Evolutionary conservation across 2,888 invertebrate genomes (phyloP).

Genomic region (Apamea crenata): DNA sequence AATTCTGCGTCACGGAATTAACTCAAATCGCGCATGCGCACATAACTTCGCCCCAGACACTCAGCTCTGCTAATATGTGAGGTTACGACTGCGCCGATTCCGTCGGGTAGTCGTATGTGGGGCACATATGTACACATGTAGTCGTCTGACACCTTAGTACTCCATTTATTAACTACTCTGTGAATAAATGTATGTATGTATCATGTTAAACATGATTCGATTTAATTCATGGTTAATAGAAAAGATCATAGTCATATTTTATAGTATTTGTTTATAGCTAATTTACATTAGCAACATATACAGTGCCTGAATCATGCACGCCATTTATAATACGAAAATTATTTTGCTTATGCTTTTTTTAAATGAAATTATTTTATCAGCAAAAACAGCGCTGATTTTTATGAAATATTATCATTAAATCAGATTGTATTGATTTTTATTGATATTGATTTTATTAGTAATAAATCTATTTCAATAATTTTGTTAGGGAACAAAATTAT

Average conservation of each 20-base stretch:
- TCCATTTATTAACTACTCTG: conserved; percentile 42
- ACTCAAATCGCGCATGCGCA: not conserved
- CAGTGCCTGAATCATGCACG: conserved; percentile 14
- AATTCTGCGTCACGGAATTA: not conserved
- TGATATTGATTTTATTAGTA: not conserved
- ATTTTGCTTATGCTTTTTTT: not conserved
- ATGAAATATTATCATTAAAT: conserved; percentile 2
- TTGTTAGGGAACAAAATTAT: too few species aligned
- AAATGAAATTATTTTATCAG: not conserved
- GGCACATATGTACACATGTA: not conserved
- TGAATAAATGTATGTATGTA: conserved; percentile 9
- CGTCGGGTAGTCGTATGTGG: not conserved
- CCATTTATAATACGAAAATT: conserved; percentile 13
- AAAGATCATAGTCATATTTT: conserved; percentile 26
- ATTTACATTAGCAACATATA: conserved; percentile 13
- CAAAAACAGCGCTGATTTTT: not conserved
- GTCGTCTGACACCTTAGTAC: conserved; percentile 1
- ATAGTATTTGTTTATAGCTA: not conserved
- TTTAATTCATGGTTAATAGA: conserved; percentile 36
- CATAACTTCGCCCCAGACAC: not conserved
- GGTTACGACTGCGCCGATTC: not conserved
- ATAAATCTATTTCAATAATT: not conserved
- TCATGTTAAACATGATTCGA: conserved; percentile 53
- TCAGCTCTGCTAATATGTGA: not conserved
- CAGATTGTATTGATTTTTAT: conserved; percentile 1